Evolutionary conservation across 2,888 invertebrate genomes (phyloP), one percentile per base, ranked within the genome.

Genomic region (Spilarctia lutea): DNA sequence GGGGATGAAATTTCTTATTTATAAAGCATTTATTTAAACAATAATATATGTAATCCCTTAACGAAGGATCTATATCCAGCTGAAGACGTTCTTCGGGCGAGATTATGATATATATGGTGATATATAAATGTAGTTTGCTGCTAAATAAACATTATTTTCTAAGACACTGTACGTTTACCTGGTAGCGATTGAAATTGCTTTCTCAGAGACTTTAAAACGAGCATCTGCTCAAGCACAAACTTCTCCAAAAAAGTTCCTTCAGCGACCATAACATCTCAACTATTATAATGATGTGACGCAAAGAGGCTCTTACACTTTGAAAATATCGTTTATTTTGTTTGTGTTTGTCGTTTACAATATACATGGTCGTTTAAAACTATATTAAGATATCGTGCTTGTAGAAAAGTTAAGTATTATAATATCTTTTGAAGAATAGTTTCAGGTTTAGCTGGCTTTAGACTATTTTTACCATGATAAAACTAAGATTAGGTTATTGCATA

Each of bases 221-320:
- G 87, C 87, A 87, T 87, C 88, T 87, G 81, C 79, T 79, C 85
- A 74, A 84, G 80, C 81, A 75, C 81, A 83, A 90, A 89, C 90
- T 88, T 86, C 85, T 83, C 85, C 83, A 86, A 87, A 90, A 90
- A 91, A 91, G 86, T 91, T 90, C 82, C 75, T 71, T 33, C 78
- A 74, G 83, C 83, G 79, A 78, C 81, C 86, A 86, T 89, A 89
- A 91, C 89, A 87, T 86, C 86, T 81, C 81, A 82, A 88, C 88
- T 89, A 88, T 87, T 87, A 91, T 90, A 88, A 90, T 88, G 88
- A 87, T 82, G 87, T 85, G 85, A 85, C 82, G 88, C 85, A 84
- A 85, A 88, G 86, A 86, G 83, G 86, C 86, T 80, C 88, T 85
- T 81, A 86, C 81, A 83, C 79, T 80, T 77, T 73, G 75, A 72